Base-by-base conservation (phyloP, 2,888 invertebrate genomes). In the Hyalella azteca region DNA sequence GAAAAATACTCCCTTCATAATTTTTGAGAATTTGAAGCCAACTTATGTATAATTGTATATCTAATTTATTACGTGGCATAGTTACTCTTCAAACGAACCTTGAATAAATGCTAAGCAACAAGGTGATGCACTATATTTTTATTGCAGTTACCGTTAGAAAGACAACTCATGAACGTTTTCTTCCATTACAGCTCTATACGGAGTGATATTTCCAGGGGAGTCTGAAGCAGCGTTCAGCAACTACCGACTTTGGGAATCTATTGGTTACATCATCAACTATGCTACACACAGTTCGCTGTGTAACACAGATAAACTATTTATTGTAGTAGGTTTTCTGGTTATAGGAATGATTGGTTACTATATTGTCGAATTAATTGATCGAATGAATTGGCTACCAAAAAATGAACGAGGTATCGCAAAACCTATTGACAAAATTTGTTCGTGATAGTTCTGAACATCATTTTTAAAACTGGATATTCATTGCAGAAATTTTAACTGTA, bases 161-260 rank as follows among this genome's bases (percentile, higher is more conserved):
- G n/a, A n/a, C n/a, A n/a, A n/a, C n/a, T n/a, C n/a, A n/a, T n/a
- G n/a, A n/a, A n/a, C n/a, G n/a, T n/a, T n/a, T n/a, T n/a, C n/a
- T n/a, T n/a, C n/a, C n/a, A n/a, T n/a, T 39, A 11, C 79, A 94
- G 94, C 94, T 85, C 90, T 95, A 29, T 95, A 95, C 87, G 96
- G 95, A 78, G 93, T 93, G 22, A 90, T 95, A 84, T 96, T 94
- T 90, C 90, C 94, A 86, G 92, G 94, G 81, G 95, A 95, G 90
- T 95, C 95, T 87, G 95, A 95, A 88, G 95, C 95, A 0, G 95
- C 95, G 0, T 96, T 95, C 90, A 95, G 95, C 79, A 95, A 95
- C 89, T 95, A 92, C 88, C 91, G 95, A 40, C 91, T 95, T 7
- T 95, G 95, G 95, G 95, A 96, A 88, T 94, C 94, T 78, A 92